Evolutionary conservation across 2,888 invertebrate species (phyloP), one percentile per base, ranked within the genome.

Genomic region (Cyrtodaria siliqua): DNA sequence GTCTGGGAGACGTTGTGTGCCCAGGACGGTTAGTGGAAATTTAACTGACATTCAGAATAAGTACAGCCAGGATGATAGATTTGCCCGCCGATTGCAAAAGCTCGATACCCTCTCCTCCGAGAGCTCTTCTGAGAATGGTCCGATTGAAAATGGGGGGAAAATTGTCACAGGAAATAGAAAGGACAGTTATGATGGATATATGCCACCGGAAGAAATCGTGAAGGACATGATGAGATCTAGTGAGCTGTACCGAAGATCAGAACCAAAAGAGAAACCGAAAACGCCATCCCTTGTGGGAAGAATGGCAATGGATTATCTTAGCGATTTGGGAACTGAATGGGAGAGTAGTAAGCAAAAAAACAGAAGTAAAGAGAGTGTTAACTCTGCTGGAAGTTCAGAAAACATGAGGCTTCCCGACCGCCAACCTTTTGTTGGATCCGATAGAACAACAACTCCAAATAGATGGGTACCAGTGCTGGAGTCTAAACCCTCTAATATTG

Each of bases 271-370:
- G 2, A 83, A 79, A 52, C 57, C 67, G 20, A 71, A 70, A 38
- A 77, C 79, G 12, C 84, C 86, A 23, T 87, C 86, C 3, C 20
- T 72, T 20, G 84, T 84, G 23, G 75, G 82, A 55, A 84, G 83
- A 70, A 83, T 88, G 86, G 87, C 89, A 0, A 62, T 88, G 24
- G 82, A 90, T 50, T 90, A 89, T 63, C 72, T 90, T 14, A 84
- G 88, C 50, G 83, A 83, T 53, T 77, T 90, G 26, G 89, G 86
- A 3, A 71, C 73, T 49, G 89, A 90, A 63, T 88, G 87, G 89
- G 73, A 83, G 53, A 59, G 40, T n/a, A 82, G 70, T 24, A 68
- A 75, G 49, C 20, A 33, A 20, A 75, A 49, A 24, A 33, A 12
- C 33, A 55, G 38, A n/a, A 14, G 33, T 16, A 50, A 18, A 38